Percentiles rank a stretch among this genome's conserved stretches.
Evolutionary conservation across 2,888 invertebrate species (phyloP).

Genomic region (Hypomecis punctinalis): DNA sequence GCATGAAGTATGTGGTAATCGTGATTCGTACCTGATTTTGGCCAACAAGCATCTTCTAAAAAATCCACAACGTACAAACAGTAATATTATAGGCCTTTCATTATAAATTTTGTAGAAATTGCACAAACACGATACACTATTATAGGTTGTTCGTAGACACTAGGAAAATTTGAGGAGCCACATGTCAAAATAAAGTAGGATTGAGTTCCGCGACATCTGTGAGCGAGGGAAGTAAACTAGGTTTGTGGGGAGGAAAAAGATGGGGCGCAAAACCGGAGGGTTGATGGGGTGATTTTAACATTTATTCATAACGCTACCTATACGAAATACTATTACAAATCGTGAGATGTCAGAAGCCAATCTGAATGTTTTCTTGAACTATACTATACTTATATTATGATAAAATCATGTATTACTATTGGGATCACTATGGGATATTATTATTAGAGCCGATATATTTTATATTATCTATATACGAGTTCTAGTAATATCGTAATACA

Average conservation of each 20-base stretch:
- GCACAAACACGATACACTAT: slow-evolving; percentile 16
- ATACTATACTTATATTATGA: too few relatives aligned
- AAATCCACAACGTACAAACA: slow-evolving; percentile 22
- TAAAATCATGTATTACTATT: not conserved
- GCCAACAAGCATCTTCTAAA: slow-evolving; percentile 29
- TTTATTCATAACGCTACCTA: not conserved
- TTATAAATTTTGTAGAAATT: slow-evolving; percentile 27
- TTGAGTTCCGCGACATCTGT: slow-evolving; percentile 45
- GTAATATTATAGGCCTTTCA: slow-evolving; percentile 33
- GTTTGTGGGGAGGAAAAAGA: slow-evolving; percentile 4
- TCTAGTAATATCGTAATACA: too few relatives aligned
- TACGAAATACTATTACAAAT: slow-evolving; percentile 6
- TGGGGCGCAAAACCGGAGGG: slow-evolving; percentile 22
- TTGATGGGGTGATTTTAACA: slow-evolving; percentile 12
- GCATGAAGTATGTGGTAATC: slow-evolving; percentile 39
- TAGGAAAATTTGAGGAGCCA: slow-evolving; percentile 41
- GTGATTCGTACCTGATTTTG: slow-evolving; percentile 36
- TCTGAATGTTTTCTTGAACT: slow-evolving; percentile 2
- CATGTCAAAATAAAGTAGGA: slow-evolving; percentile 47
- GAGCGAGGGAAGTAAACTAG: slow-evolving; percentile 33
- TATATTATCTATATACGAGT: too few relatives aligned
- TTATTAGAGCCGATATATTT: too few relatives aligned
- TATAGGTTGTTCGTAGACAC: slow-evolving; percentile 24
- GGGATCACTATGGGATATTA: too few relatives aligned
- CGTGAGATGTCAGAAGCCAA: slow-evolving; percentile 43